A percentile compares a stretch with the other conserved stretches of the same genome.
Conservation (phyloP, 2,113 vertebrate species). For the Lasiurus borealis region DNA sequence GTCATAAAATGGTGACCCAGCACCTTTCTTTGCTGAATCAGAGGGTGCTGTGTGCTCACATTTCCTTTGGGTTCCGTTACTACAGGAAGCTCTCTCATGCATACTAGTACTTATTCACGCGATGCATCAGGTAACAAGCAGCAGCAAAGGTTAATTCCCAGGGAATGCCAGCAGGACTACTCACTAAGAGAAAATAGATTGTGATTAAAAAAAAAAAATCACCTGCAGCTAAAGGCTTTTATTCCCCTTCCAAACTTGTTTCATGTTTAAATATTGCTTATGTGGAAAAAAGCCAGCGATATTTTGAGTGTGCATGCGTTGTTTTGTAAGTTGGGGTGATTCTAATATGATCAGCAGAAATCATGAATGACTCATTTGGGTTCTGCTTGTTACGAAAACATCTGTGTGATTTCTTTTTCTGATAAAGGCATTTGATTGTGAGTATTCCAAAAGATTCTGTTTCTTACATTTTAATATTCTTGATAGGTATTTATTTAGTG, state of each 20-base stretch:
- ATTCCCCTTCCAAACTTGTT: slow-evolving; percentile 9
- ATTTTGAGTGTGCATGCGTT: slow-evolving; percentile 47
- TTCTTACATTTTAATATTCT: slow-evolving; percentile 70
- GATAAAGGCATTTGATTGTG: slow-evolving; percentile 77
- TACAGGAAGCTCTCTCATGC: neutral
- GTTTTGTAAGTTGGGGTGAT: slow-evolving; percentile 73
- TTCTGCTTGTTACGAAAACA: slow-evolving; percentile 76
- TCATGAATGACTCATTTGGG: slow-evolving; percentile 79
- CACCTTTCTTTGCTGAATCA: slow-evolving; percentile 67
- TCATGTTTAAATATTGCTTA: slow-evolving; percentile 62
- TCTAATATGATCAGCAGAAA: slow-evolving; percentile 80
- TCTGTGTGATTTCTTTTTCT: slow-evolving; percentile 80
- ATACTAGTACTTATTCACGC: neutral
- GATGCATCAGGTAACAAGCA: neutral
- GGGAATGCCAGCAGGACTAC: neutral
- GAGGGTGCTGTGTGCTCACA: neutral
- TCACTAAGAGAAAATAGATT: slow-evolving; percentile 25
- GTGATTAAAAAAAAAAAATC: slow-evolving; percentile 29
- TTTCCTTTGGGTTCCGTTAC: slow-evolving; percentile 53
- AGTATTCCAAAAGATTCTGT: slow-evolving; percentile 72
- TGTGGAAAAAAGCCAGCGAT: slow-evolving; percentile 28
- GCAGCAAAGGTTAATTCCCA: slow-evolving; percentile 53
- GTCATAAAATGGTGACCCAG: neutral
- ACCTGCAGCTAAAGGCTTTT: slow-evolving; percentile 42
- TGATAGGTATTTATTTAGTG: slow-evolving; percentile 54